These are phyloP conservation scores for Rutpela maculata DNA, from an alignment of 2,888 invertebrate species.

Conservation along the genomic window DNA sequence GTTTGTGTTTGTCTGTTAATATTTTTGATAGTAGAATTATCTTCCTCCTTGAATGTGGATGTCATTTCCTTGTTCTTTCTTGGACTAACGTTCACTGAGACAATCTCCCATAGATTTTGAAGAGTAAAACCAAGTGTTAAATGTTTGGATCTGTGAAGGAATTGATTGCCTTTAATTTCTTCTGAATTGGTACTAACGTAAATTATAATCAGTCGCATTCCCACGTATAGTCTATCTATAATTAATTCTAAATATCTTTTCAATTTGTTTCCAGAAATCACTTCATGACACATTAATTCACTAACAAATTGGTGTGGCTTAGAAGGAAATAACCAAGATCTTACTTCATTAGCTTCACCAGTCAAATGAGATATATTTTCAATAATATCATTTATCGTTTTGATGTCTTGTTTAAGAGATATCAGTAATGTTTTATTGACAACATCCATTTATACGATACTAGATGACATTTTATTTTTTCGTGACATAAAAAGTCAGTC, in stretches of 20 bases:
- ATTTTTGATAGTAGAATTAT: background rate
- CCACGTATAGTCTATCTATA: conserved; percentile 57
- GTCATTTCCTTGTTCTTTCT: conserved; percentile 31
- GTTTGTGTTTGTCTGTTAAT: conserved; percentile 50
- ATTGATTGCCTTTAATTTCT: conserved; percentile 25
- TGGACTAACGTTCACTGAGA: conserved; percentile 18
- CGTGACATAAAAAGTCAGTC: no score
- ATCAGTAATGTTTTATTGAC: conserved; percentile 52
- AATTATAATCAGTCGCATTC: conserved; percentile 47
- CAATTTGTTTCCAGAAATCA: conserved; percentile 41
- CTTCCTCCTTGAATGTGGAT: conserved; percentile 7
- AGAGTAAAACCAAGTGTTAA: conserved; percentile 53
- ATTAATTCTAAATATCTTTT: conserved; percentile 52
- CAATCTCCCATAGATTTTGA: conserved; percentile 46
- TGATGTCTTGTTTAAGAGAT: conserved; percentile 57
- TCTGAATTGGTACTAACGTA: conserved; percentile 35
- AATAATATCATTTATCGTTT: conserved; percentile 49
- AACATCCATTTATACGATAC: conserved; percentile 45
- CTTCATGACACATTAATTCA: conserved; percentile 45
- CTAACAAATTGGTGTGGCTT: conserved; percentile 53
- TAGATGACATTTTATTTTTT: background rate
- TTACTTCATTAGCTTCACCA: conserved; percentile 38
- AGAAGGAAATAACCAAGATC: conserved; percentile 59
- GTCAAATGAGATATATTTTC: conserved; percentile 41
- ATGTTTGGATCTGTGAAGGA: conserved; percentile 47